A percentile compares a stretch with the other conserved stretches of the same genome.
Evolutionary conservation across 2,797 vertebrate species (phyloP).

Genomic region (Synaphobranchus kaupii): DNA sequence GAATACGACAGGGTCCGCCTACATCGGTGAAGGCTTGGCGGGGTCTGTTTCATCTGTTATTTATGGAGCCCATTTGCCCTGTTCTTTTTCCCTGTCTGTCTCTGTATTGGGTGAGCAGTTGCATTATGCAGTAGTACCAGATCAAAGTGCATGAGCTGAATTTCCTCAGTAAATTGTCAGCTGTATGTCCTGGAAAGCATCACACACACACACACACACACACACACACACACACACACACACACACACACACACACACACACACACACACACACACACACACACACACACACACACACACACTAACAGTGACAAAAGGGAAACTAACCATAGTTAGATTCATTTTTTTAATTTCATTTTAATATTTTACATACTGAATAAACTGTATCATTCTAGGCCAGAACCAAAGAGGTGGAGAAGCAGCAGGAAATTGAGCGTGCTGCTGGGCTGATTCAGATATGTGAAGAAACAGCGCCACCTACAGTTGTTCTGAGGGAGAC

Average conservation of each 20-base stretch:
- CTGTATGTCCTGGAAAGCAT: too few species aligned
- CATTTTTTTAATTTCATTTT: neutral
- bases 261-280: too few species aligned
- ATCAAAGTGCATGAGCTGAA: neutral
- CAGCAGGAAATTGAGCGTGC: neutral
- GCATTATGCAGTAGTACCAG: neutral
- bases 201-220: too few species aligned
- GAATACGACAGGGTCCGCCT: neutral
- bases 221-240: too few species aligned
- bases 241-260: too few species aligned
- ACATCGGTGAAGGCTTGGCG: neutral
- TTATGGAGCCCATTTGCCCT: too few species aligned
- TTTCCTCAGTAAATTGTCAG: neutral
- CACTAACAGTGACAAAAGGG: neutral
- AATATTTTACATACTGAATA: neutral
- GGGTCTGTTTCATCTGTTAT: neutral
- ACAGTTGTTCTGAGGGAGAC: neutral
- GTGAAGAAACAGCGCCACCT: constrained; percentile 8
- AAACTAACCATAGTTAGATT: neutral
- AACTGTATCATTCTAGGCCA: neutral
- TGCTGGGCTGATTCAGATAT: neutral
- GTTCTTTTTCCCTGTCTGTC: neutral
- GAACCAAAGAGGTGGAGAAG: neutral
- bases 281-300: neutral
- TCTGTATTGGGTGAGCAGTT: neutral